Evolutionary conservation across 2,888 invertebrate species (phyloP), one percentile per base, ranked within the genome.

Genomic region (Chalcosyrphus nemorum): DNA sequence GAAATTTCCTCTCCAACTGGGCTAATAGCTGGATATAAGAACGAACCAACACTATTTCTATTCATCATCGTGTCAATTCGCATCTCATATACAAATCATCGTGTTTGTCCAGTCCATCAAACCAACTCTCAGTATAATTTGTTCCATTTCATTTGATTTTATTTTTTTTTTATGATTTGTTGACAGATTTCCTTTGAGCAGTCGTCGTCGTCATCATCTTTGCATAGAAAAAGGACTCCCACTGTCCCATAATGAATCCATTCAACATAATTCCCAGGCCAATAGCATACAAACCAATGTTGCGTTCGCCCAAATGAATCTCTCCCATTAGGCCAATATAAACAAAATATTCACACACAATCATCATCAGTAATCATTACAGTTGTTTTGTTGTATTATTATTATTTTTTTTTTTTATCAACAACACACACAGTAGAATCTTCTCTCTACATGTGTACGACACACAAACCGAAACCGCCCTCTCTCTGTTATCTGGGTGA

Each of bases 401-500:
- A 27, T 52, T 2, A 19, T 15, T 38, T 57, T 41, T 24, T 57
- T 65, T 43, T 50, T 72, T 66, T 66, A 32, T 56, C 38, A 54
- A 38, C 24, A 50, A 24, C 56, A 45, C 27, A 19, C 24, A 43
- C 66, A 66, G 17, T 27, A 7, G 43, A 45, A 27, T 11, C 9
- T 47, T n/a, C 32, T 32, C 9, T 32, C 32, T 50, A 45, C 13
- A 50, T 29, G 66, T 81, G 32, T 75, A 41, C 6, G 27, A 68
- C 43, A 56, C 29, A n/a, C n/a, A n/a, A n/a, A n/a, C n/a, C n/a
- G n/a, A n/a, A 57, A 54, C 59, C 74, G 41, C 78, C 38, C 57
- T 61, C 52, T 57, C 63, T 56, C 56, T 74, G 61, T 63, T 78
- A 78, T 80, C 74, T 80, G 84, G 84, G 74, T 75, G 70, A 84